These are phyloP conservation scores for Gobio gobio DNA, from an alignment of 2,113 vertebrate species.

Conservation along the genomic window DNA sequence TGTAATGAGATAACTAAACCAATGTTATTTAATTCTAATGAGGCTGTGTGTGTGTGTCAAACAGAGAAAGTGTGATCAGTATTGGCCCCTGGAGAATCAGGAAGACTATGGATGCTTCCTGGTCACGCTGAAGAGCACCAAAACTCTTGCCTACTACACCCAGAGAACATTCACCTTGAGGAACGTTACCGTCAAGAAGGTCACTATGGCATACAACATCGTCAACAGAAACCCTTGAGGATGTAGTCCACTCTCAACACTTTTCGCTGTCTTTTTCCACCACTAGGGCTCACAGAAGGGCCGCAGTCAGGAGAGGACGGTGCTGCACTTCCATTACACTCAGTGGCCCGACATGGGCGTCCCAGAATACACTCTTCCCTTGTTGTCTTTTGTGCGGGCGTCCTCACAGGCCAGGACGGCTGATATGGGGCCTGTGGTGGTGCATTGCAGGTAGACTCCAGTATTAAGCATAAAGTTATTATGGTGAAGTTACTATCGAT, in stretches of 20 bases:
- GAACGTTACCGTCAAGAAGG: constrained; percentile 89
- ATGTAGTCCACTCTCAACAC: neutral
- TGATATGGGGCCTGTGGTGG: constrained; percentile 88
- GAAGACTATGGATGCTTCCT: constrained; percentile 94
- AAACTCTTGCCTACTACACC: constrained; percentile 90
- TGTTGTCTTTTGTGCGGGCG: constrained; percentile 91
- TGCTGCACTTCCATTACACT: constrained; percentile 95
- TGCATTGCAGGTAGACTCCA: constrained; percentile 89
- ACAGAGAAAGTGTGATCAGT: constrained; percentile 98
- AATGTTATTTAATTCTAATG: too few species aligned
- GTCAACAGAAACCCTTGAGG: neutral
- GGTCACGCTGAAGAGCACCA: constrained; percentile 87
- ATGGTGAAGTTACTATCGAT: neutral
- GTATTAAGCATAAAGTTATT: neutral
- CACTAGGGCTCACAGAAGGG: constrained; percentile 85
- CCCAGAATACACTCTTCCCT: constrained; percentile 90
- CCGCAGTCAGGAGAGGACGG: constrained; percentile 81
- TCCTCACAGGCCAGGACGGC: constrained; percentile 82
- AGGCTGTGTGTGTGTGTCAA: constrained; percentile 25
- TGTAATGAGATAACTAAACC: neutral
- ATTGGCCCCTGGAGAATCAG: constrained; percentile 91
- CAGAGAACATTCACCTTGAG: constrained; percentile 88
- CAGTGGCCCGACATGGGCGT: constrained; percentile 99
- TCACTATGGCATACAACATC: constrained; percentile 46
- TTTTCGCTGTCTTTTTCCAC: neutral